Evolutionary conservation across 2,888 invertebrate genomes (phyloP).

Genomic region (Merodon equestris): DNA sequence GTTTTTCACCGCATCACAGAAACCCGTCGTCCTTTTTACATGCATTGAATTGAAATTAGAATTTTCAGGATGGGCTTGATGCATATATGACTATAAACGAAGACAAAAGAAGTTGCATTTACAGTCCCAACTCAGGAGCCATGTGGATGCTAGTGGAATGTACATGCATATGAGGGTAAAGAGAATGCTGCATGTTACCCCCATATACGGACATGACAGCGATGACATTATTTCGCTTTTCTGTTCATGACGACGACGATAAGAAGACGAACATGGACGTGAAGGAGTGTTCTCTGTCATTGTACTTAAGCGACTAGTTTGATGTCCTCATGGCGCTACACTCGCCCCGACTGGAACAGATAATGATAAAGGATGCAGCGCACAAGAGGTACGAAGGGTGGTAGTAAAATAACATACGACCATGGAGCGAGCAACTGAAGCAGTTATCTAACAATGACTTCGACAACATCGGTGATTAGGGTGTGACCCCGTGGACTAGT

Average conservation of each 20-base stretch:
- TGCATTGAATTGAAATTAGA: conserved; percentile 43
- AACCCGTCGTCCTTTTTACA: background rate
- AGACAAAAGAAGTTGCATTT: background rate
- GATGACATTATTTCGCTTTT: conserved; percentile 59
- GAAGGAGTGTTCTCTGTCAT: conserved; percentile 43
- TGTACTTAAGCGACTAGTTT: conserved; percentile 24
- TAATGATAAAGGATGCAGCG: conserved; percentile 52
- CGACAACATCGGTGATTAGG: conserved; percentile 43
- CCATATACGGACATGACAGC: conserved; percentile 58
- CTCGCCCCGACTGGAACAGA: background rate
- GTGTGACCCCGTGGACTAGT: conserved; percentile 20
- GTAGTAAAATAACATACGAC: conserved; percentile 46
- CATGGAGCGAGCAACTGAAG: conserved; percentile 51
- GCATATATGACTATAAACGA: conserved; percentile 5
- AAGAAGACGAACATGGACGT: conserved; percentile 15
- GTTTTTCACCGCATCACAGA: conserved; percentile 4
- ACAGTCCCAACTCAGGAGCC: background rate
- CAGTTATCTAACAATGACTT: conserved; percentile 61
- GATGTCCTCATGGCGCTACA: conserved; percentile 38
- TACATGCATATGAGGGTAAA: conserved; percentile 17
- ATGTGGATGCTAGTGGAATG: too few species aligned
- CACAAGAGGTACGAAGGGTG: background rate
- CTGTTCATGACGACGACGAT: conserved; percentile 53
- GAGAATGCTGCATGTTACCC: conserved; percentile 49
- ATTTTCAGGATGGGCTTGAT: background rate